phyloP scores from a whole-genome alignment of 2,888 invertebrate genomes.

The Hirtodrosophila histrioides region DNA sequence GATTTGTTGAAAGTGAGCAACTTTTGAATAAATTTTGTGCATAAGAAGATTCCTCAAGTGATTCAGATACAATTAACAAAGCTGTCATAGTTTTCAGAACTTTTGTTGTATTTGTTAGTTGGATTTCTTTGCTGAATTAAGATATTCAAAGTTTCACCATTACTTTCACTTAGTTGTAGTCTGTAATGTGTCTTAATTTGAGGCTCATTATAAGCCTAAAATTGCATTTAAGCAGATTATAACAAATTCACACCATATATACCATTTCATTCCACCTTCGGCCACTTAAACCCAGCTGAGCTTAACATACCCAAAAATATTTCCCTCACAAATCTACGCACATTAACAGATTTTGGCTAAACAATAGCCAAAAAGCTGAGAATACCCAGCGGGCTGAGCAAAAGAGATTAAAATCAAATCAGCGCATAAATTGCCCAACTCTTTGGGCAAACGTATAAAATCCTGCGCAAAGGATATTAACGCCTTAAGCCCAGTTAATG shows the following conservation, averaged over 20 bases:
- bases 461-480: constrained; percentile 61
- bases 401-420: constrained; percentile 71
- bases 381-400: constrained; percentile 29
- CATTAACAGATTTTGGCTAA: constrained; percentile 36
- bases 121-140: too few species aligned
- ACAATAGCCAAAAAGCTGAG: constrained; percentile 37
- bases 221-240: too few species aligned
- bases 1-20: neutral
- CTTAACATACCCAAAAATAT: constrained; percentile 21
- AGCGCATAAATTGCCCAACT: constrained; percentile 61
- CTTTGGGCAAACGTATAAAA: constrained; percentile 24
- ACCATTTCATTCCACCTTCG: neutral
- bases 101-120: too few species aligned
- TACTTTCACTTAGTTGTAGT: too few species aligned
- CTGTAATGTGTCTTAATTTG: too few species aligned
- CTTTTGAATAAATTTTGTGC: neutral
- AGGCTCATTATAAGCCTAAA: too few species aligned
- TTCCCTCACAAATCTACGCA: constrained; percentile 46
- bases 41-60: neutral
- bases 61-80: neutral
- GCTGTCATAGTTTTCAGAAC: too few species aligned
- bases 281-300: neutral
- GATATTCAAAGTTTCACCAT: too few species aligned
- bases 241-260: neutral
- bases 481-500: constrained; percentile 68